Percentiles rank a stretch among this genome's conserved stretches.
Evolutionary conservation across 2,113 vertebrate species (phyloP).

Genomic region (Gobio gobio): DNA sequence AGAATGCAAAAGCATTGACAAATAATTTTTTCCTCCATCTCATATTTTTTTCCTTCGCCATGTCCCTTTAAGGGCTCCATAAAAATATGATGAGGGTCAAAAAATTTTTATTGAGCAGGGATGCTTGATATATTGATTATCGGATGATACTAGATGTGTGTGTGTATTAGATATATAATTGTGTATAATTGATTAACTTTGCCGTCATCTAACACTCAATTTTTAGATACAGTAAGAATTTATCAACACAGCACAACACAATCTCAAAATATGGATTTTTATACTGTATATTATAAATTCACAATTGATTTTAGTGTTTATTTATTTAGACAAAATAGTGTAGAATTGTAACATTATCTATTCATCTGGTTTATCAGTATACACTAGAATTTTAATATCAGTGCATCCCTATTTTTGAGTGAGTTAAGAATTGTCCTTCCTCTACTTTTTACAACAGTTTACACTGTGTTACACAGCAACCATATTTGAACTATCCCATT

Average conservation of each 20-base stretch:
- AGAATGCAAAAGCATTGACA: too few relatives aligned
- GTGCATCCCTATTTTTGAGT: neutral
- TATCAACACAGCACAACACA: too few relatives aligned
- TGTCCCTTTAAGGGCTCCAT: too few relatives aligned
- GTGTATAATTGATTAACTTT: neutral
- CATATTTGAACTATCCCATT: neutral
- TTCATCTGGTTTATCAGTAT: neutral
- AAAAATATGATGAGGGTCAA: too few relatives aligned
- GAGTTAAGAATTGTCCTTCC: neutral
- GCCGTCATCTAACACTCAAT: too few relatives aligned
- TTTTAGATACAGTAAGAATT: too few relatives aligned
- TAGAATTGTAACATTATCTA: neutral
- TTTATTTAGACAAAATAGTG: neutral
- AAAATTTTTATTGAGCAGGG: neutral
- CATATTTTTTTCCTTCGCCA: too few relatives aligned
- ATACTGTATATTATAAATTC: too few relatives aligned
- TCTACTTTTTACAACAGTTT: neutral
- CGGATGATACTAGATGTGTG: neutral
- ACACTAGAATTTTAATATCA: neutral
- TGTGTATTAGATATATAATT: neutral
- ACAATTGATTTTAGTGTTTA: neutral
- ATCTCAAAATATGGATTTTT: too few relatives aligned
- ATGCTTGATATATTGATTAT: neutral
- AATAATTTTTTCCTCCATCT: too few relatives aligned
- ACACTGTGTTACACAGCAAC: constrained; percentile 15